phyloP scores from a whole-genome alignment of 2,113 vertebrate genomes.

The Diadophis punctatus region DNA sequence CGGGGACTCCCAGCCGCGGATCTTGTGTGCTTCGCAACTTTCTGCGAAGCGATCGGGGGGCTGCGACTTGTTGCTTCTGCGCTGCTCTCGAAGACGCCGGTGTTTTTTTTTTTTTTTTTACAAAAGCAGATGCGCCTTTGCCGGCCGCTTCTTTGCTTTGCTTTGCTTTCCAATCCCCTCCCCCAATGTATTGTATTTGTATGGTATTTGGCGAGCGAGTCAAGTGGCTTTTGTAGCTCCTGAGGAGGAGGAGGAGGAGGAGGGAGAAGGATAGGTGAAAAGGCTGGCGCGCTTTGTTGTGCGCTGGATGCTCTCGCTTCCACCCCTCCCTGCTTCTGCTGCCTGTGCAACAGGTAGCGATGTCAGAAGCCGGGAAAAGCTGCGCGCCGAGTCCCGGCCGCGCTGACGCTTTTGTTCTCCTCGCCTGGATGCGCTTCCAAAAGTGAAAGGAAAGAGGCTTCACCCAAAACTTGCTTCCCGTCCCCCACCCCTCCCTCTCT shows the following conservation, averaged over 20 bases:
- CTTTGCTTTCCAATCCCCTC: not conserved
- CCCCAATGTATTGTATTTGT: not conserved
- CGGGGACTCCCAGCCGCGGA: not conserved
- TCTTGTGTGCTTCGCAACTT: not conserved
- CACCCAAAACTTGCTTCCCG: conserved; percentile 4
- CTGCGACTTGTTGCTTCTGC: not conserved
- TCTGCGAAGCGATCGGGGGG: not conserved
- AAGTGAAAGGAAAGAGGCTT: conserved; percentile 7
- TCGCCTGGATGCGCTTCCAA: not conserved
- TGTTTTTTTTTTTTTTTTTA: too few relatives aligned
- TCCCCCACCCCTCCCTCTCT: conserved; percentile 32
- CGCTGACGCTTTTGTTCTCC: conserved; percentile 26
- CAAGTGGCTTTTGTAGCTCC: not conserved
- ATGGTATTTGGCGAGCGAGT: not conserved
- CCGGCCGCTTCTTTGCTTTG: not conserved
- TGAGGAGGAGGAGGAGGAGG: not conserved
- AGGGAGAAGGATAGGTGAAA: conserved; percentile 10
- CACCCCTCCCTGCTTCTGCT: not conserved
- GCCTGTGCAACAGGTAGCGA: conserved; percentile 65
- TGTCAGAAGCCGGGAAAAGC: conserved; percentile 37
- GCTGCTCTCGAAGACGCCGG: not conserved
- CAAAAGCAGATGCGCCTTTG: not conserved
- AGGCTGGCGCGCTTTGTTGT: not conserved
- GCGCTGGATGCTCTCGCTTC: conserved; percentile 40
- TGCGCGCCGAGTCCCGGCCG: conserved; percentile 6